phyloP scores from a whole-genome alignment of 2,888 invertebrate species.

The Rosalia funebris region DNA sequence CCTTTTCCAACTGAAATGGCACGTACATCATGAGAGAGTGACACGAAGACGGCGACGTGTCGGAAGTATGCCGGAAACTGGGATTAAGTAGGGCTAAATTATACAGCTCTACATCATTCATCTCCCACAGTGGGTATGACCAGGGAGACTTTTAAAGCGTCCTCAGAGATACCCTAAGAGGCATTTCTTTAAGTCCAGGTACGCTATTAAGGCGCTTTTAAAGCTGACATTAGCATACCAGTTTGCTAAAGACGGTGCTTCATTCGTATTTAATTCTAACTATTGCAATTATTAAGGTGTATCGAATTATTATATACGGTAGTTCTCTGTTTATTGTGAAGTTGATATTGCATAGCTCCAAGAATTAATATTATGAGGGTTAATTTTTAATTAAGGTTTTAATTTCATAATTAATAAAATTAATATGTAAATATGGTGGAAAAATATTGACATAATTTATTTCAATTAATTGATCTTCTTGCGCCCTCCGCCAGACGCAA shows the following conservation, averaged over 20 bases:
- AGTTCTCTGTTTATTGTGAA: too few relatives aligned
- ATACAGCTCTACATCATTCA: constrained; percentile 21
- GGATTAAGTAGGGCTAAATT: constrained; percentile 22
- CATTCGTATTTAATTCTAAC: constrained; percentile 32
- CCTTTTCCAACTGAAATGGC: constrained; percentile 5
- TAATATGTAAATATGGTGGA: too few relatives aligned
- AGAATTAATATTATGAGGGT: too few relatives aligned
- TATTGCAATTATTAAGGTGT: constrained; percentile 29
- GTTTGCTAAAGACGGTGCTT: constrained; percentile 29
- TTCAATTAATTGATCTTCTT: too few relatives aligned
- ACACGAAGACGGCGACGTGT: constrained; percentile 18
- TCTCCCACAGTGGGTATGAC: constrained; percentile 19
- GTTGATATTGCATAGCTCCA: too few relatives aligned
- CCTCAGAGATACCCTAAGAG: constrained; percentile 11
- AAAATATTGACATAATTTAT: too few relatives aligned
- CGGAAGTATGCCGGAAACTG: constrained; percentile 16
- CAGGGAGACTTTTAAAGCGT: constrained; percentile 14
- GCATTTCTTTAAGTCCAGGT: constrained; percentile 24
- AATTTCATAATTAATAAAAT: too few relatives aligned
- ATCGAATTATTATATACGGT: constrained; percentile 17
- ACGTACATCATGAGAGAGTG: constrained; percentile 17
- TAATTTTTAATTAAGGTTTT: too few relatives aligned
- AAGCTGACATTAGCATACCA: constrained; percentile 33
- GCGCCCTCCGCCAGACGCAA: too few relatives aligned
- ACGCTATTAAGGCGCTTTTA: constrained; percentile 27